Evolutionary conservation across 2,888 invertebrate genomes (phyloP), one percentile per base, ranked within the genome.

Genomic region (Phaedon cochleariae): DNA sequence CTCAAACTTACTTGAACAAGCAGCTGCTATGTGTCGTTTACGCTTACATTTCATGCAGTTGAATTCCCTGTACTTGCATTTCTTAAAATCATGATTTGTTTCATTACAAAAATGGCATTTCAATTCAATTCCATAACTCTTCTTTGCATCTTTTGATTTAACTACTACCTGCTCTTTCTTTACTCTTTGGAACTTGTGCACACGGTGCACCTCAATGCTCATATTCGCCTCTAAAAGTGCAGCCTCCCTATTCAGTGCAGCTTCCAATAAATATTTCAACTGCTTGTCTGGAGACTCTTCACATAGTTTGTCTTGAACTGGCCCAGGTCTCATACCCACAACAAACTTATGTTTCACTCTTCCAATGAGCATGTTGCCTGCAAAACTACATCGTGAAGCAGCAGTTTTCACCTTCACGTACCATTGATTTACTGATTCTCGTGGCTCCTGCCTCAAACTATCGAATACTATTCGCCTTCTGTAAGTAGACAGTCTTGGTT

Each of bases 261-360:
- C 26, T 7, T 26, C 26, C 26, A 26, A 26, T 26, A 26, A 26
- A 26, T 26, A 3, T 48, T 17, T 10, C 17, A 48, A 17, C 48
- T 48, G 9, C 48, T 48, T 20, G n/a, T 48, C 21, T 48, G 48
- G 48, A 9, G 17, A 18, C 48, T 48, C 48, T 20, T 48, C 48
- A 48, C 48, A 48, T 18, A 48, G n/a, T 48, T 20, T 48, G 17
- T 48, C 48, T 20, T 18, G 20, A 18, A 48, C 20, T 48, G 48
- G 48, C 20, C 48, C 48, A 48, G 48, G 48, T 48, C 48, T 48
- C 48, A 48, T 48, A 48, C 48, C 48, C 17, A 17, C 17, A 26
- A 59, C 58, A 51, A 63, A 63, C 41, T 63, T 63, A 17, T 59
- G 58, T 37, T 59, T n/a, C 1, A 63, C 63, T 41, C 63, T 26